Evolutionary conservation across 1,140 invertebrate species (phyloP), one percentile per base, ranked within the genome.

Genomic region (Antheraea pernyi): DNA sequence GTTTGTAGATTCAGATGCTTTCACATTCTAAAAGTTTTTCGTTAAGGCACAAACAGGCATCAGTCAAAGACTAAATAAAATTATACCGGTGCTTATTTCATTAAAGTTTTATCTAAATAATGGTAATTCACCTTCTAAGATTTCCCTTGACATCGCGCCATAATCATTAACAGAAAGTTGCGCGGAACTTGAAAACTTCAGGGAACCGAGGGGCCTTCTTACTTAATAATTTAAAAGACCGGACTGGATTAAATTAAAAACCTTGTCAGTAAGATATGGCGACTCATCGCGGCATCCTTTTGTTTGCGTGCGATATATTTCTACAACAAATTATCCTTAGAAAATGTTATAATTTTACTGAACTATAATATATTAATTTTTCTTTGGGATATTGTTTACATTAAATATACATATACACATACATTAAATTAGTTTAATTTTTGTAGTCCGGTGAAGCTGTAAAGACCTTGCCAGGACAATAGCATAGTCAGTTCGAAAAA

Each of bases 111-210:
- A 48, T 64, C 8, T n/a, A 16, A 61, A 70, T 67, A 64, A 70
- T 69, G 62, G 67, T 70, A 73, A 69, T 70, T 36, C 39, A 58
- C 63, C 37, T 42, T 37, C 70, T 69, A 72, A 80, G 80, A 87
- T 85, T 85, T 87, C 83, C 85, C 82, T 68, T 65, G 85, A 76
- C 78, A 73, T 75, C 73, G 19, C 76, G 67, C 72, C 69, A 74
- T 82, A 82, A 82, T 82, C 77, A 82, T 83, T 78, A 81, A 73
- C 67, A 73, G 74, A 80, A 79, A 78, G 74, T 80, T 77, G 63
- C 68, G 30, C 46, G 65, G 65, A 70, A 61, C 69, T 69, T 61
- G 61, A 22, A 65, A 65, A 39, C 46, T 65, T 39, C 36, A 18
- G 64, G 53, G 59, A 22, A 46, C 11, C 13, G 46, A 53, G 46